Evolutionary conservation across 2,113 vertebrate genomes (phyloP).

Genomic region (Calyptomena viridis): DNA sequence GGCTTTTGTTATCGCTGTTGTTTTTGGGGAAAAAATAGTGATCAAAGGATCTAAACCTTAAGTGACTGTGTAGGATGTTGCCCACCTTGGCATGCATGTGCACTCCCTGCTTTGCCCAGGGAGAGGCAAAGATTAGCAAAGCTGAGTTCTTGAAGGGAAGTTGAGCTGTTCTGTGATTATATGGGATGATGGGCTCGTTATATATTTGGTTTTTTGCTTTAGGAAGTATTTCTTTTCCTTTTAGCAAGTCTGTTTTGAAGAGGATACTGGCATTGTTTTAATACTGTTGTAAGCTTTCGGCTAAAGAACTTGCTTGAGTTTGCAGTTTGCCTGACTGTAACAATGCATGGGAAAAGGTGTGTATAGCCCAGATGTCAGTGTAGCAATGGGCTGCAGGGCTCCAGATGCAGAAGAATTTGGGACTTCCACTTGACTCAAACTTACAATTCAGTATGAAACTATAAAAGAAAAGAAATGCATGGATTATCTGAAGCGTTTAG

Average conservation of each 20-base stretch:
- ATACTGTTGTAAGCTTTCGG: neutral
- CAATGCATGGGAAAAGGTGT: rapidly evolving
- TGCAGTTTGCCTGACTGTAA: neutral
- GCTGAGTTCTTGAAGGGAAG: neutral
- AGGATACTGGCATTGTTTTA: neutral
- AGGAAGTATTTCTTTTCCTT: neutral
- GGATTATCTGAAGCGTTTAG: neutral
- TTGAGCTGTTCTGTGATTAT: rapidly evolving
- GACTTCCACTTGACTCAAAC: neutral
- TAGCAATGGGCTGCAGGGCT: neutral
- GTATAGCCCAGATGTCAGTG: neutral
- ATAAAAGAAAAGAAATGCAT: neutral
- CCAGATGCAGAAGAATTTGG: neutral
- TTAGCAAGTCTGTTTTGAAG: neutral
- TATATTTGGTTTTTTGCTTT: neutral
- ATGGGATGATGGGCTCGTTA: rapidly evolving
- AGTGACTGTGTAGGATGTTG: neutral
- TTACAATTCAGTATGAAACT: neutral
- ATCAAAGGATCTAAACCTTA: neutral
- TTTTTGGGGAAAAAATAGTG: neutral
- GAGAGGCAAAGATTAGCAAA: neutral
- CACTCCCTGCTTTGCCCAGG: neutral
- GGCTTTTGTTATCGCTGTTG: neutral
- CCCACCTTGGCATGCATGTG: neutral
- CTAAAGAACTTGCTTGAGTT: neutral